These are phyloP conservation scores for Eumeta japonica DNA, from an alignment of 1,140 invertebrate genomes.

Conservation along the genomic window DNA sequence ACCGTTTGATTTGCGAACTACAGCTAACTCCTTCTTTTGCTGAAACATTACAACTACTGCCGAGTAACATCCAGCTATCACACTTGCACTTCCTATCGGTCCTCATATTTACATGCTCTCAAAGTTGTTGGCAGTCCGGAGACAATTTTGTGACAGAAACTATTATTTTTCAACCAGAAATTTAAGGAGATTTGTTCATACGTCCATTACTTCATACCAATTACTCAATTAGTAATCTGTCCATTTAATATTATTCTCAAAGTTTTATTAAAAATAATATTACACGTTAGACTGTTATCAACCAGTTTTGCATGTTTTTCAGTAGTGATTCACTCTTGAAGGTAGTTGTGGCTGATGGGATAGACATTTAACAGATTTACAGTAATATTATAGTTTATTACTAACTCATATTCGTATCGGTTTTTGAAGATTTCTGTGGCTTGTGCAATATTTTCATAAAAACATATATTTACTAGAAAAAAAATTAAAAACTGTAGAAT, in stretches of 20 bases:
- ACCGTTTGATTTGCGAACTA: conserved; percentile 73
- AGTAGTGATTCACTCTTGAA: not conserved
- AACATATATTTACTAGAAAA: too few relatives aligned
- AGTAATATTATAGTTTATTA: not conserved
- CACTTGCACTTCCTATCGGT: conserved; percentile 79
- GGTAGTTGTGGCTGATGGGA: not conserved
- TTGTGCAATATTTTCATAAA: too few relatives aligned
- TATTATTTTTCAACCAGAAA: conserved; percentile 75
- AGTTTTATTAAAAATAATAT: too few relatives aligned
- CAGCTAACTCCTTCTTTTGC: conserved; percentile 79
- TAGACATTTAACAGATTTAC: not conserved
- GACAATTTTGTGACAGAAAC: conserved; percentile 69
- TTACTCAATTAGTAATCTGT: not conserved
- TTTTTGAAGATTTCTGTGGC: too few relatives aligned
- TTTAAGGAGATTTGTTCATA: too few relatives aligned
- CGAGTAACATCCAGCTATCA: conserved; percentile 49
- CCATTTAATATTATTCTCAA: not conserved
- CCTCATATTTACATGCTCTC: conserved; percentile 76
- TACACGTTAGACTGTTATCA: too few relatives aligned
- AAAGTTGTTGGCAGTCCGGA: conserved; percentile 76
- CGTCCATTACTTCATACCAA: too few relatives aligned
- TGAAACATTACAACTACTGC: conserved; percentile 63
- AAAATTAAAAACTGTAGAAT: too few relatives aligned
- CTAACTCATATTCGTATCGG: too few relatives aligned
- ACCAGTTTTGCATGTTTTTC: too few relatives aligned